These are phyloP conservation scores for Nannoperca obscura DNA, from an alignment of 2,797 vertebrate genomes.

Conservation along the genomic window DNA sequence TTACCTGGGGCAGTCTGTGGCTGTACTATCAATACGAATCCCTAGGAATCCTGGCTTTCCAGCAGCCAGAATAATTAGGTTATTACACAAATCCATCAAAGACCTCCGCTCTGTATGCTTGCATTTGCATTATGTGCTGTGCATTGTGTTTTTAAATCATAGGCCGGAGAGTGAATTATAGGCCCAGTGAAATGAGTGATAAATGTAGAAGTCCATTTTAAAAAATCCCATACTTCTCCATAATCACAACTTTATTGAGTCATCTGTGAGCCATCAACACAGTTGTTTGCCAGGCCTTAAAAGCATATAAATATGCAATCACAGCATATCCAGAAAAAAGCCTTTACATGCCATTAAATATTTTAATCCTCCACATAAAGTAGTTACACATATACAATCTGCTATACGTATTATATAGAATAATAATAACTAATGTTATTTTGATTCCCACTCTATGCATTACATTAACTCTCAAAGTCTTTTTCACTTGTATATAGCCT, in stretches of 20 bases:
- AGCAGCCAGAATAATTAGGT: constrained; percentile 52
- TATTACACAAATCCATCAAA: constrained; percentile 70
- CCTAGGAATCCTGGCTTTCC: constrained; percentile 27
- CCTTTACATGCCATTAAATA: constrained; percentile 75
- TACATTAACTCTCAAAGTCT: constrained; percentile 9
- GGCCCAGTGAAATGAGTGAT: constrained; percentile 65
- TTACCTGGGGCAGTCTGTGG: constrained; percentile 49
- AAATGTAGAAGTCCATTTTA: constrained; percentile 68
- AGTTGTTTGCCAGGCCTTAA: constrained; percentile 64
- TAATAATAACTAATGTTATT: not conserved
- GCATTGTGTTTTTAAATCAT: constrained; percentile 65
- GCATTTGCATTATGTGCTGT: constrained; percentile 63
- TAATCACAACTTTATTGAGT: constrained; percentile 73
- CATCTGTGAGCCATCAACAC: constrained; percentile 60
- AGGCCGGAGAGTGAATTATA: constrained; percentile 54
- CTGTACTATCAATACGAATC: constrained; percentile 42
- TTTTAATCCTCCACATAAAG: constrained; percentile 70
- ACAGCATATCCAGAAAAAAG: constrained; percentile 60
- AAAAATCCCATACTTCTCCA: constrained; percentile 51
- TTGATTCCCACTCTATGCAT: constrained; percentile 22
- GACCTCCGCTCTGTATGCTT: constrained; percentile 22
- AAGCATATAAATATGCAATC: constrained; percentile 80
- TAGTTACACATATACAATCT: constrained; percentile 33
- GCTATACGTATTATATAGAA: constrained; percentile 7
- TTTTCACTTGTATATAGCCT: constrained; percentile 3